Base-by-base conservation (phyloP, 2,888 invertebrate genomes). In the Anoncus sp. region DNA sequence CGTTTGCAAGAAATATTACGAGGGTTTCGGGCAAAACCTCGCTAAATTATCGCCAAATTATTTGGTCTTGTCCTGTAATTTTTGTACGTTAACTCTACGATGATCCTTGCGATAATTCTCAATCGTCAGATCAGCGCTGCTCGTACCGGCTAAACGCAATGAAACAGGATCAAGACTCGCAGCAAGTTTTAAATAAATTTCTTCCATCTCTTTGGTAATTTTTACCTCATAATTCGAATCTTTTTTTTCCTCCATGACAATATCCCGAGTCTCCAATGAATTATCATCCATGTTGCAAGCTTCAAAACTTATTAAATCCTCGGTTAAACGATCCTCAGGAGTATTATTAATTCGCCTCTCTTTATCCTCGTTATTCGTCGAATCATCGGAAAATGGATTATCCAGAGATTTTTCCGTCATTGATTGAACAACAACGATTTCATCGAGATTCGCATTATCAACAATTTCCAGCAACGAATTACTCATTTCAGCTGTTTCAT, bases 181-280 rank as follows among this genome's bases (percentile, higher is more conserved):
- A 2, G 91, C 89, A 12, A 91, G 81, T 72, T 90, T 90, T 40
- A 90, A 69, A 83, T 91, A 91, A 59, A 89, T 90, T 60, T 91
- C 90, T 65, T 91, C 90, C 89, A 91, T 90, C 70, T 90, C 89
- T 77, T 89, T 88, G 24, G 90, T 89, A 9, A 90, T 86, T 57
- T 90, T 88, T 0, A 89, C 86, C 57, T 90, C 89, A 67, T 87
- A 89, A 65, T 85, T 84, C 2, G 82, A 62, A 43, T 85, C 82
- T 10, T 57, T 53, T 22, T 65, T 69, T 3, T 51, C 40, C 5
- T 75, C 24, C 14, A n/a, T 43, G 40, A 73, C 47, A 12, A n/a
- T n/a, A n/a, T 53, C 45, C 12, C 60, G 70, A 5, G 63, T 72
- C 2, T 75, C 67, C 10, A 67, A 31, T 49, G 77, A 82, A 3